Conservation (phyloP, 92 coral and sea anemone species). For the Metridium senile region DNA sequence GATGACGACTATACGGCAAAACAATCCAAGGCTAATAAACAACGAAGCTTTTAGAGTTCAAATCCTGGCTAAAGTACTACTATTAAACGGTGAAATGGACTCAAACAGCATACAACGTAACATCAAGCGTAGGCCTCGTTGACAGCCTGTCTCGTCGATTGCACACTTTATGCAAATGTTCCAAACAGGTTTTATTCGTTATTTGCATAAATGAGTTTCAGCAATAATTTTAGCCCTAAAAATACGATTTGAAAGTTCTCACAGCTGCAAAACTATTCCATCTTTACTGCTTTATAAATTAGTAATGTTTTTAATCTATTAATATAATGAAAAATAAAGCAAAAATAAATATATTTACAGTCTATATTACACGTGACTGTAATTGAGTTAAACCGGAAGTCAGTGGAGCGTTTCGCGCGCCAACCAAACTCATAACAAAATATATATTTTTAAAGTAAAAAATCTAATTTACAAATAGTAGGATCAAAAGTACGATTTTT, state of each 20-base stretch:
- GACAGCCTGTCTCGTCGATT: conserved; percentile 59
- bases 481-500: too few species aligned
- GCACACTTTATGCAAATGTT: conserved; percentile 93
- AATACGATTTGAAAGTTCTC: background rate
- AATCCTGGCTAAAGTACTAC: background rate
- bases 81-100: background rate
- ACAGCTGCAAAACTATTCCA: background rate
- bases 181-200: conserved; percentile 36
- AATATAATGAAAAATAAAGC: background rate
- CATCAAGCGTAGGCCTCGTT: conserved; percentile 42
- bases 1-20: conserved; percentile 2
- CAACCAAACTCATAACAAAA: background rate
- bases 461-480: too few species aligned
- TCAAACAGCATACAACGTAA: background rate
- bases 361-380: conserved; percentile 13
- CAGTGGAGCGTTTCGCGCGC: conserved; percentile 4
- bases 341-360: background rate
- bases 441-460: background rate
- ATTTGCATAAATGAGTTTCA: conserved; percentile 68
- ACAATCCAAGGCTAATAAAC: background rate
- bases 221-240: background rate
- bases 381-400: conserved; percentile 36
- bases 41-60: conserved; percentile 2
- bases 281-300: background rate
- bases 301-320: background rate